Base-by-base conservation (phyloP, 2,888 invertebrate species). In the Meiosimyza platycephala region DNA sequence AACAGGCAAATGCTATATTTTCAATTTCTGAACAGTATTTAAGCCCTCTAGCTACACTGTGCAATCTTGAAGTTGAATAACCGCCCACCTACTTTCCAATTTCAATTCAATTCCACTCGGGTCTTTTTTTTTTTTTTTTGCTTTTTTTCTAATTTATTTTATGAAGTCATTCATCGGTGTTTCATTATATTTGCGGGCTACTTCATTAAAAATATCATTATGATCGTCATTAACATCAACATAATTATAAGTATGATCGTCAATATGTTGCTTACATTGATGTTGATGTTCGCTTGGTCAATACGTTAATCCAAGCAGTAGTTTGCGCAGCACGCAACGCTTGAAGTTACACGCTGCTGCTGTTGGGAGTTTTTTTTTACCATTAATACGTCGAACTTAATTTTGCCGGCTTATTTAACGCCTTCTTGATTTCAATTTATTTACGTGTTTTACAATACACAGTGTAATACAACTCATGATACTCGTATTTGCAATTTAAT, bases 61-160 rank as follows among this genome's bases (percentile, higher is more conserved):
- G 40, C 40, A 6, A 40, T 40, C 13, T 22, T 68, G 16, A 59
- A 59, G 68, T 66, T 68, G 68, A 68, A 68, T 59, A 68, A 68
- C 68, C 68, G 68, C 68, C 57, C 68, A 54, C 68, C 68, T 55
- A 68, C 68, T 68, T 68, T 68, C 59, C 22, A 68, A 68, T 68
- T 68, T 59, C 28, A 65, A 51, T 55, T 33, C n/a, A 40, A 67
- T 67, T 67, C 11, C n/a, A 48, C 15, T 67, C 28, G 12, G 15
- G 40, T 12, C 7, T 54, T 66, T 52, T 64, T 64, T 18, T 18
- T 13, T n/a, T n/a, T n/a, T 48, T 22, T 50, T 12, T 40, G 6
- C 6, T 51, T 16, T 51, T 52, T 65, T 64, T 64, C 28, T 22
- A 52, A 57, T 62, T 62, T 62, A 13, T 62, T 62, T 62, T 15